phyloP scores from a whole-genome alignment of 2,797 vertebrate species.

The Numenius phaeopus region DNA sequence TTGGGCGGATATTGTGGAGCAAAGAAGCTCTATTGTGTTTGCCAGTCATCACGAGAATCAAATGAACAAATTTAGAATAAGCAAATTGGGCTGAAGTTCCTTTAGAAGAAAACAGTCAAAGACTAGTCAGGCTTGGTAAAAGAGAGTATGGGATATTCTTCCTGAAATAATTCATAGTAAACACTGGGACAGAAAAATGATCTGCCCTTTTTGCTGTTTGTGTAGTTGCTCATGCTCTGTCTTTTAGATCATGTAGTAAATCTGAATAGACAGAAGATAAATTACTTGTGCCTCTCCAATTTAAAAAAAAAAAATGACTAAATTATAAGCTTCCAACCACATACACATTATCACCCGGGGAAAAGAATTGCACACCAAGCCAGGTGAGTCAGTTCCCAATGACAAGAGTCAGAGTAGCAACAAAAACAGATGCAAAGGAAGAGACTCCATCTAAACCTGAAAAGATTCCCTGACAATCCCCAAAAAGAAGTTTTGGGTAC shows the following conservation, averaged over 20 bases:
- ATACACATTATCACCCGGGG: background rate
- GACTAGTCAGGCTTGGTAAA: background rate
- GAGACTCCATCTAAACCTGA: background rate
- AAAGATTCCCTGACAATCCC: background rate
- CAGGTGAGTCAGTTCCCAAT: background rate
- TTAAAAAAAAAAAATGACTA: background rate
- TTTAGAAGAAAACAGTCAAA: slow-evolving; percentile 54
- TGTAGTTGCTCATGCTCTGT: background rate
- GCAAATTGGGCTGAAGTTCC: slow-evolving; percentile 44
- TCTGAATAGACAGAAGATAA: background rate
- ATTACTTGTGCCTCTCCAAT: background rate
- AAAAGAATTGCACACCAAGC: background rate
- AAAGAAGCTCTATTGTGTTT: slow-evolving; percentile 69
- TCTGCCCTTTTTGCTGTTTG: background rate
- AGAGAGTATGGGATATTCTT: background rate
- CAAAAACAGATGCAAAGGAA: background rate
- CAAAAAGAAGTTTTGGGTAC: background rate
- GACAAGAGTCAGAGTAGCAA: background rate
- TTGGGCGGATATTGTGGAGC: slow-evolving; percentile 69
- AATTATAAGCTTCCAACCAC: background rate
- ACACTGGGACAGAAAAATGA: background rate
- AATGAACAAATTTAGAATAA: slow-evolving; percentile 67
- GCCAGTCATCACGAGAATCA: slow-evolving; percentile 66
- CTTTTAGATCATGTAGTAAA: background rate
- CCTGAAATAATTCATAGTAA: slow-evolving; percentile 15